Percentiles rank a stretch among this genome's conserved stretches.
Conservation (phyloP, 2,888 invertebrate genomes). For the Apamea sordens region DNA sequence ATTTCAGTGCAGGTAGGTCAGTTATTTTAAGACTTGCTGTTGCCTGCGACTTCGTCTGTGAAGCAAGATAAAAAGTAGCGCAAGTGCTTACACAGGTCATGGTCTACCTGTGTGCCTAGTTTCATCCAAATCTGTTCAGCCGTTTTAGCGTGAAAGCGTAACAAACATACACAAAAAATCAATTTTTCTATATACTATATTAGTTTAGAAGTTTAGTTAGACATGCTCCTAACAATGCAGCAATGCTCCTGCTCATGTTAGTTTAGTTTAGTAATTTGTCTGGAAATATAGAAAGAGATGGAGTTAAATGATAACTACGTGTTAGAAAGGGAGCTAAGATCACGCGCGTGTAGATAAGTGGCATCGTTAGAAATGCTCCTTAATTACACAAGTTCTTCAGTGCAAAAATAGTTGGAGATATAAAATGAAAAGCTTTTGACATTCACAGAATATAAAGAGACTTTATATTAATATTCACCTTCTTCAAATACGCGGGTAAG, state of each 20-base stretch:
- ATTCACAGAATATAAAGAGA: background rate
- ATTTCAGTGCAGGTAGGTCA: background rate
- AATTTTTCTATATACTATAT: too few species aligned
- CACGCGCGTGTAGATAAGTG: background rate
- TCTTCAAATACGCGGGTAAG: conserved; percentile 8
- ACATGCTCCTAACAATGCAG: too few species aligned
- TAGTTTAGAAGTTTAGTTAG: too few species aligned
- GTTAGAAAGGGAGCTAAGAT: background rate
- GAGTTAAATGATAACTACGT: too few species aligned
- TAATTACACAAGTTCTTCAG: background rate
- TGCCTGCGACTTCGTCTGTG: too few species aligned
- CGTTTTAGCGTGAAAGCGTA: too few species aligned
- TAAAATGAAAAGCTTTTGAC: background rate
- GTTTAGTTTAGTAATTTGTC: background rate
- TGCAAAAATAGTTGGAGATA: background rate
- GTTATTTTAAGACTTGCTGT: background rate
- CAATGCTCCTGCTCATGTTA: too few species aligned
- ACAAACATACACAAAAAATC: too few species aligned
- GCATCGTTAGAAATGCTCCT: background rate
- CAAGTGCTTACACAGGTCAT: too few species aligned
- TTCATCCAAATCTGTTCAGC: too few species aligned
- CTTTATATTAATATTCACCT: conserved; percentile 9
- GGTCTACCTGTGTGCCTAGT: too few species aligned
- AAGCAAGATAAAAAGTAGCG: too few species aligned
- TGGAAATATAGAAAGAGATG: background rate